Conservation (phyloP, 2,888 invertebrate genomes). For the Tholera decimalis region DNA sequence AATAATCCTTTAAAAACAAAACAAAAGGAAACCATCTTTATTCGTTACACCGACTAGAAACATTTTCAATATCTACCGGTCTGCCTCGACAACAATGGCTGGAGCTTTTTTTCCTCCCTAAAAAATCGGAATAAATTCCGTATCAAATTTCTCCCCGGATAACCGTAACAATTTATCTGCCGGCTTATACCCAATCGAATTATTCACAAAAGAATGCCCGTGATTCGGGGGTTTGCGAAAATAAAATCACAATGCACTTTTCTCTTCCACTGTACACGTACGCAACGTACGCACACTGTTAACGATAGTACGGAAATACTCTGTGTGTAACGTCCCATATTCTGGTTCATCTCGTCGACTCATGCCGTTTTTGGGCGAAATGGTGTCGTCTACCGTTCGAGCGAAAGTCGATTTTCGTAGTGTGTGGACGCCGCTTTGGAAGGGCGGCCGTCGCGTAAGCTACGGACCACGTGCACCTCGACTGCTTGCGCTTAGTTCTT, state of each 20-base stretch:
- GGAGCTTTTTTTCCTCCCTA: constrained; percentile 76
- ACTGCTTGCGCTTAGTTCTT: constrained; percentile 91
- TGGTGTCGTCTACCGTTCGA: constrained; percentile 79
- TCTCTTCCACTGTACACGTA: constrained; percentile 77
- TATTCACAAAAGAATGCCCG: constrained; percentile 69
- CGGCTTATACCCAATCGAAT: constrained; percentile 69
- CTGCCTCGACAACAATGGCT: constrained; percentile 81
- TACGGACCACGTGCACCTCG: constrained; percentile 89
- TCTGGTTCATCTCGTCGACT: constrained; percentile 84
- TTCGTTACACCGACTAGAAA: constrained; percentile 78
- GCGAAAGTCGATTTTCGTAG: constrained; percentile 88
- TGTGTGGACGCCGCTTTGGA: constrained; percentile 82
- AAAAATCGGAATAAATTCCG: constrained; percentile 75
- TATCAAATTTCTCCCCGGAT: constrained; percentile 79
- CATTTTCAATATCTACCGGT: constrained; percentile 87
- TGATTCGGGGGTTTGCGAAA: constrained; percentile 66
- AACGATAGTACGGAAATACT: constrained; percentile 88
- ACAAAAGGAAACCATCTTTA: constrained; percentile 79
- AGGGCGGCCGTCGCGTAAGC: constrained; percentile 90
- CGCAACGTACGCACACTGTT: constrained; percentile 82
- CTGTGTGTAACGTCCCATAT: constrained; percentile 87
- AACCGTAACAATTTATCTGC: constrained; percentile 74
- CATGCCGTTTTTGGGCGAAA: constrained; percentile 79
- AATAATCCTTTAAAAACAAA: constrained; percentile 82
- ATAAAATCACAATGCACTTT: constrained; percentile 83